A percentile compares a stretch with the other conserved stretches of the same genome.
Evolutionary conservation across 2,113 vertebrate species (phyloP).

Genomic region (Callaeas wilsoni): DNA sequence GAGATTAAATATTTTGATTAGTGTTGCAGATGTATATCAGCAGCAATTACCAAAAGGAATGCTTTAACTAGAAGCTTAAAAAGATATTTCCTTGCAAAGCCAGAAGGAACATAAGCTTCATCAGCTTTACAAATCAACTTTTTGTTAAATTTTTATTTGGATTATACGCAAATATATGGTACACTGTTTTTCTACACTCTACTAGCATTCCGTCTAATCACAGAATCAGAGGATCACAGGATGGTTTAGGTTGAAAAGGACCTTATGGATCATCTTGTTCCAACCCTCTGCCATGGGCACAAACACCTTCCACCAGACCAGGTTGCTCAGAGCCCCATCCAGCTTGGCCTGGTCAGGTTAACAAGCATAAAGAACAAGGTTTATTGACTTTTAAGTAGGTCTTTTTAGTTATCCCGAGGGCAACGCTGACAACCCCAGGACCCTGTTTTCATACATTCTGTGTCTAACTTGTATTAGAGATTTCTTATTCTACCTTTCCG

Average conservation of each 20-base stretch:
- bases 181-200: neutral
- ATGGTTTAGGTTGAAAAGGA: neutral
- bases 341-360: neutral
- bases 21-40: neutral
- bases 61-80: neutral
- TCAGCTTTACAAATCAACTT: neutral
- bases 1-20: neutral
- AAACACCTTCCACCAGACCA: neutral
- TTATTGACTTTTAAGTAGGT: neutral
- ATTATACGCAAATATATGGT: neutral
- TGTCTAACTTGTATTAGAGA: neutral
- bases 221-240: neutral
- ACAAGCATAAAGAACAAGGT: neutral
- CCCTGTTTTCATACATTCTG: neutral
- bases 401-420: fast-evolving
- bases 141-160: neutral
- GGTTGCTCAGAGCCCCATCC: neutral
- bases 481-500: neutral
- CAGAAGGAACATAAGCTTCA: neutral
- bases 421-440: too few species aligned
- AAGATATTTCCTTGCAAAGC: neutral
- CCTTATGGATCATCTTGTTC: neutral
- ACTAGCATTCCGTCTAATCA: neutral
- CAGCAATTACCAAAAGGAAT: neutral
- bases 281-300: neutral